phyloP scores from a whole-genome alignment of 2,113 vertebrate species.

The Salvelinus alpinus region DNA sequence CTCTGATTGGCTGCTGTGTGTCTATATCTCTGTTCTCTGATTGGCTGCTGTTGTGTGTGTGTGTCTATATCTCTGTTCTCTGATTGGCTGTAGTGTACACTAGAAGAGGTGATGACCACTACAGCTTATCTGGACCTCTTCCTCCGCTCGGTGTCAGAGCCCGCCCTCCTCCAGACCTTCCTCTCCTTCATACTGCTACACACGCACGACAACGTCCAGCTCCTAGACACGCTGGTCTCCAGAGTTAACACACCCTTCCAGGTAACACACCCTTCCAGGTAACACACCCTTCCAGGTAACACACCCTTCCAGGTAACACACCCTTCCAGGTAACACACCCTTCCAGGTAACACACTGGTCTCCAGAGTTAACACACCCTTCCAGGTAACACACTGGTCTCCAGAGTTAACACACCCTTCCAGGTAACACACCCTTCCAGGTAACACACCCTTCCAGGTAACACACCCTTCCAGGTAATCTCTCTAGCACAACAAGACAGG shows the following conservation, averaged over 20 bases:
- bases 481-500: too few species aligned
- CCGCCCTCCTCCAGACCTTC: conserved; percentile 90
- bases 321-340: too few species aligned
- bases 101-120: conserved; percentile 97
- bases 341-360: conserved; percentile 83
- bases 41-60: background rate
- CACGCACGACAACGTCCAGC: conserved; percentile 87
- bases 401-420: too few species aligned
- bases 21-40: background rate
- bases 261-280: conserved; percentile 68
- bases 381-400: too few species aligned
- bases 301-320: too few species aligned
- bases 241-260: conserved; percentile 95
- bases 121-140: conserved; percentile 95
- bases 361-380: too few species aligned
- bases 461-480: too few species aligned
- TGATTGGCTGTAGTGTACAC: conserved; percentile 76
- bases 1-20: too few species aligned
- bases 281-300: too few species aligned
- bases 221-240: conserved; percentile 93
- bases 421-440: too few species aligned
- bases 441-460: too few species aligned
- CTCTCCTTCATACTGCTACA: conserved; percentile 91
- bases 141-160: conserved; percentile 85
- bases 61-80: too few species aligned